Conservation (phyloP, 2,113 vertebrate genomes). For the Cephalopholis sonnerati region DNA sequence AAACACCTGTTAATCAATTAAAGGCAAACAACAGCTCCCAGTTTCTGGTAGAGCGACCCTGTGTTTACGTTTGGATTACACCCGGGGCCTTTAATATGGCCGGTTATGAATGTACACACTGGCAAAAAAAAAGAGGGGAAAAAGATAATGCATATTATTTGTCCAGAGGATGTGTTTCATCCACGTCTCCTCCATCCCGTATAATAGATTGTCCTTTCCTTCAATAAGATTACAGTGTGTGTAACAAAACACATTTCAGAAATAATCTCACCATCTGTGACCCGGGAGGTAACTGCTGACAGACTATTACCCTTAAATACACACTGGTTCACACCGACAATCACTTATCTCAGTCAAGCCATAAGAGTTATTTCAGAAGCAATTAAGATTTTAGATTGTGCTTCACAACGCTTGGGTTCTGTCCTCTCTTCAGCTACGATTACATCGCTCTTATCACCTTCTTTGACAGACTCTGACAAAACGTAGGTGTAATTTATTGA, state of each 20-base stretch:
- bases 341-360: constrained; percentile 23
- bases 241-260: constrained; percentile 1
- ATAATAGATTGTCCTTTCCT: background rate
- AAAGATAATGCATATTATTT: constrained; percentile 3
- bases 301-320: constrained; percentile 37
- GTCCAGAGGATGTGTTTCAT: constrained; percentile 29
- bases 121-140: background rate
- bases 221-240: constrained; percentile 28
- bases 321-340: constrained; percentile 2
- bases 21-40: background rate
- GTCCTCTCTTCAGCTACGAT: constrained; percentile 15
- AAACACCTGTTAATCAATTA: background rate
- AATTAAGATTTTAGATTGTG: constrained; percentile 59
- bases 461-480: constrained; percentile 27
- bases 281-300: constrained; percentile 43
- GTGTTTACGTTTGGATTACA: constrained; percentile 34
- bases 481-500: constrained; percentile 6
- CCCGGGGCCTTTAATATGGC: background rate
- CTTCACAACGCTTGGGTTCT: constrained; percentile 15
- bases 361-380: constrained; percentile 40
- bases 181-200: background rate
- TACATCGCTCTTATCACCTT: constrained; percentile 5
- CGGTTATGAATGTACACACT: constrained; percentile 17
- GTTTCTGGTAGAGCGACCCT: background rate
- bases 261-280: constrained; percentile 51